These are phyloP conservation scores for Nephrotoma appendiculata DNA, from an alignment of 2,888 invertebrate species.

Conservation along the genomic window DNA sequence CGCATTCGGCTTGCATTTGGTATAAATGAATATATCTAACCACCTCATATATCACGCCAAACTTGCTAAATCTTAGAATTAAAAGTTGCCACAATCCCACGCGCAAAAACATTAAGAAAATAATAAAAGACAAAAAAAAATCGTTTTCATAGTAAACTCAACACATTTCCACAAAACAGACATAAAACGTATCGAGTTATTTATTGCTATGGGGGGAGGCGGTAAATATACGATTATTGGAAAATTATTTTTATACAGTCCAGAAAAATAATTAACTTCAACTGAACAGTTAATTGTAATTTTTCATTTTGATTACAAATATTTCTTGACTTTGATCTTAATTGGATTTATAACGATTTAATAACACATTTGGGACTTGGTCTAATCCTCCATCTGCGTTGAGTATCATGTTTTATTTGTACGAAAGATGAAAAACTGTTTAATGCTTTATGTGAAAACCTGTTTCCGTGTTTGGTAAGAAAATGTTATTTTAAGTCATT, in stretches of 20 bases:
- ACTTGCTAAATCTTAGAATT: too few species aligned
- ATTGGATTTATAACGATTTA: background rate
- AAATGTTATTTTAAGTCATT: background rate
- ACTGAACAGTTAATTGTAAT: background rate
- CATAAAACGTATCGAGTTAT: background rate
- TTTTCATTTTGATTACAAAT: background rate
- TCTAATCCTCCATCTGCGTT: background rate
- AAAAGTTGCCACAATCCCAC: background rate
- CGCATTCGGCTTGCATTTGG: too few species aligned
- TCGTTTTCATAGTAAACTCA: background rate
- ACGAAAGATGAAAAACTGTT: background rate
- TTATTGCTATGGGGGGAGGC: background rate
- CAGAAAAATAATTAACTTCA: background rate
- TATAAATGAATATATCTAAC: too few species aligned
- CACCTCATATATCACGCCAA: too few species aligned
- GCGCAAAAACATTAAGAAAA: background rate
- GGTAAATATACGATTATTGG: background rate
- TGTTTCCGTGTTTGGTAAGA: background rate
- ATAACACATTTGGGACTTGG: background rate
- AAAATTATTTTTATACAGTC: background rate
- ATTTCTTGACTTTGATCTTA: background rate
- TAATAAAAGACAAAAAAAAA: background rate
- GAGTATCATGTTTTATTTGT: background rate
- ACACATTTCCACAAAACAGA: background rate
- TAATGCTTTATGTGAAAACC: background rate